A percentile compares a stretch with the other conserved stretches of the same genome.
These are phyloP conservation scores for Triplophysa rosa DNA, from an alignment of 2,113 vertebrate genomes.

Conservation along the genomic window DNA sequence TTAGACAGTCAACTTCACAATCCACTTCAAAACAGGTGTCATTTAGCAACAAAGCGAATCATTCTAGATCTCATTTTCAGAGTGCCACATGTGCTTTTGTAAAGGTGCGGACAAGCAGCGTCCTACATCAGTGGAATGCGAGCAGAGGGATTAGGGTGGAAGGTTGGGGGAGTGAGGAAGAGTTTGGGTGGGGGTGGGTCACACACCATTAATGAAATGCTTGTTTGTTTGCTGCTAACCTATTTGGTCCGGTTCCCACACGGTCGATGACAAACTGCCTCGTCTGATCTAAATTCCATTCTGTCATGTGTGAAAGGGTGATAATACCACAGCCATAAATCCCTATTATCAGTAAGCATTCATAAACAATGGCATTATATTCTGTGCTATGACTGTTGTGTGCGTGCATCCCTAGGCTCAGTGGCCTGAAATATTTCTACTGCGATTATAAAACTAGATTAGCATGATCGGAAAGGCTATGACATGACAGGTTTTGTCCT, in stretches of 20 bases:
- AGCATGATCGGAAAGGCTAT: slow-evolving; percentile 8
- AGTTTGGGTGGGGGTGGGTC: slow-evolving; percentile 14
- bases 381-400: slow-evolving; percentile 65
- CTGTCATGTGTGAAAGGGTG: slow-evolving; percentile 80
- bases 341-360: slow-evolving; percentile 89
- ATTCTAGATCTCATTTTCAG: not conserved
- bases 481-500: slow-evolving; percentile 3
- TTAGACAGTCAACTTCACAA: slow-evolving; percentile 34
- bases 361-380: slow-evolving; percentile 82
- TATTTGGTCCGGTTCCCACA: slow-evolving; percentile 83
- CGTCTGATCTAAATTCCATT: slow-evolving; percentile 72
- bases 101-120: slow-evolving; percentile 14
- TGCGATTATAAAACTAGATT: slow-evolving; percentile 12
- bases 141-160: slow-evolving; percentile 1
- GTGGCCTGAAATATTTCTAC: slow-evolving; percentile 36
- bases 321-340: slow-evolving; percentile 68
- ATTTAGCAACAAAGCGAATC: not conserved
- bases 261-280: slow-evolving; percentile 75
- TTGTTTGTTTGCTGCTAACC: slow-evolving; percentile 71
- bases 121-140: not conserved
- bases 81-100: not conserved
- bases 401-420: slow-evolving; percentile 21
- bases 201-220: slow-evolving; percentile 62
- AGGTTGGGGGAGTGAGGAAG: slow-evolving; percentile 24
- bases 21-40: slow-evolving; percentile 4